Percentiles rank a stretch among this genome's conserved stretches.
Conservation (phyloP, 1,140 invertebrate species). For the Drosophila paulistorum region DNA sequence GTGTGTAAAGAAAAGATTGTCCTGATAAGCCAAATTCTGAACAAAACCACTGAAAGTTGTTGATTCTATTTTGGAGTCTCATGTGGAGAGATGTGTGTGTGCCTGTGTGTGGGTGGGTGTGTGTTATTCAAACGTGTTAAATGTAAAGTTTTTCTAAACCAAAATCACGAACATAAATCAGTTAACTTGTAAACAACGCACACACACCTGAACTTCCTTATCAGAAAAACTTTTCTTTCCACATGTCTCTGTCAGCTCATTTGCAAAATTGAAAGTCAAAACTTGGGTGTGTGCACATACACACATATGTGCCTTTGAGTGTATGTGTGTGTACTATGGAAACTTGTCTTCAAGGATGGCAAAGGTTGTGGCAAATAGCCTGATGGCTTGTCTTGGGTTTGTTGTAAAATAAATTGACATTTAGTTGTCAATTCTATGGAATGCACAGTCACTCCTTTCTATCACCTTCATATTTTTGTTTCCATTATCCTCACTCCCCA, state of each 20-base stretch:
- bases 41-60: conserved; percentile 11
- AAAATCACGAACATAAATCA: conserved; percentile 75
- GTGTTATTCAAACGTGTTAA: conserved; percentile 52
- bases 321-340: conserved; percentile 32
- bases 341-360: conserved; percentile 11
- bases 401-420: conserved; percentile 78
- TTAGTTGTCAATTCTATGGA: conserved; percentile 61
- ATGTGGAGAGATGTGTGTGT: background rate
- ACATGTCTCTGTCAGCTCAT: conserved; percentile 76
- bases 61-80: background rate
- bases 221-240: conserved; percentile 57
- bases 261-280: conserved; percentile 80
- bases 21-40: background rate
- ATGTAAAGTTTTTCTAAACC: conserved; percentile 62
- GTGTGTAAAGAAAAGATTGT: no score
- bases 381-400: conserved; percentile 51
- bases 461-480: background rate
- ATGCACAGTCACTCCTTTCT: conserved; percentile 9
- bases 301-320: conserved; percentile 12
- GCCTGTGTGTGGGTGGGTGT: background rate
- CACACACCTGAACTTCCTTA: conserved; percentile 27
- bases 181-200: conserved; percentile 75
- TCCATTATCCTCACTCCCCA: background rate
- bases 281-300: conserved; percentile 40
- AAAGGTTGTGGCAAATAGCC: conserved; percentile 22